Base-by-base conservation (phyloP, 1,140 invertebrate genomes). In the Drosophila aff. region DNA sequence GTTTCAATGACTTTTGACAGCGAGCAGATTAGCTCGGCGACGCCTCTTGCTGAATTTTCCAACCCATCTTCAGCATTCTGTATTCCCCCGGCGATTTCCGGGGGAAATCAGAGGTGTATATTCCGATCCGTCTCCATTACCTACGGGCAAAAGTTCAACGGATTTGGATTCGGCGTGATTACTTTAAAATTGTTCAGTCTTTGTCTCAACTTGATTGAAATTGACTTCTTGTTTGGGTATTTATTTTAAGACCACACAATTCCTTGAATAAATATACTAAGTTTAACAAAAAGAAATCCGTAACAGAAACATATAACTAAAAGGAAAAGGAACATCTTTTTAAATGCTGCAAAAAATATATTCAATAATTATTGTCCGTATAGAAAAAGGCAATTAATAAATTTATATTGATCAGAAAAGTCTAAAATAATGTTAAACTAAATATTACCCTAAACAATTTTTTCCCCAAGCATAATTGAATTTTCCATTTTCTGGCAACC, bases 1-100 rank as follows among this genome's bases (percentile, higher is more conserved):
- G 84, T 87, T 89, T 84, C 84, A 81, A 76, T 79, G 84, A 87
- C 84, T 87, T 87, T 84, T 87, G 84, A 87, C 84, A 87, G 84
- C 68, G 63, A 81, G 76, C 85, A 87, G 81, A 84, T 87, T 87
- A 84, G 84, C 81, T 89, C 64, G 78, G 81, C 76, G 82, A 81
- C 82, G 82, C 82, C 82, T 86, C 58, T 61, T 49, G 46, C 50
- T 47, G 49, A 53, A 44, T 53, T 61, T 53, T 41, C 47, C 38
- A 33, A 52, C 33, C 46, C 23, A 73, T 10, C 41, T 41, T 31
- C 21, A n/a, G 21, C 7, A 18, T 46, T 46, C 8, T n/a, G 23
- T 55, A 55, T 28, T 41, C 59, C 57, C 43, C 36, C 16, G 26
- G 31, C 49, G 38, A 55, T 36, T 78, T 74, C 59, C 82, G 43